Conservation (phyloP, 2,113 vertebrate genomes). For the Pedionomus torquatus region DNA sequence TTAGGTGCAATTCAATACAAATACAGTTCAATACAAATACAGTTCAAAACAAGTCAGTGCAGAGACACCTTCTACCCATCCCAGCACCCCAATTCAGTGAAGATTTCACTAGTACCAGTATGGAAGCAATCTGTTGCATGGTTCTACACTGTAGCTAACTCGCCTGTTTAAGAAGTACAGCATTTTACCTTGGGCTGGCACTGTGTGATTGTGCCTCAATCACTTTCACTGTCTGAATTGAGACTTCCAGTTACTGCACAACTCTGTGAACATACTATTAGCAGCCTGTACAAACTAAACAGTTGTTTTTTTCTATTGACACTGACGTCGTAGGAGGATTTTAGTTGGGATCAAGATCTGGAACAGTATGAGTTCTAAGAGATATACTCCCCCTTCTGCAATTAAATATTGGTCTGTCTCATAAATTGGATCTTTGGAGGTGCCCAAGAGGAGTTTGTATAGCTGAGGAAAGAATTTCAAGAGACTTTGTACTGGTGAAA, state of each 20-base stretch:
- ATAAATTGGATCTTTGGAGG: neutral
- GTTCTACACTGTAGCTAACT: neutral
- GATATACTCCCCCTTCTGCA: neutral
- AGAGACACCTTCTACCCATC: neutral
- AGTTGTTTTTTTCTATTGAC: neutral
- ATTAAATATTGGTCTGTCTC: neutral
- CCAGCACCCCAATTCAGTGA: neutral
- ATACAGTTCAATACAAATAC: neutral
- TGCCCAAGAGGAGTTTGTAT: neutral
- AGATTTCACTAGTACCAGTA: neutral
- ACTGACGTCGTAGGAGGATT: fast-evolving
- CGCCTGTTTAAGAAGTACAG: neutral
- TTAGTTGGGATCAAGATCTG: neutral
- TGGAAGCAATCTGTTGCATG: neutral
- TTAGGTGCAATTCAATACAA: neutral
- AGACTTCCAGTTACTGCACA: neutral
- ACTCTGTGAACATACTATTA: no score
- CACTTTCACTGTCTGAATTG: neutral
- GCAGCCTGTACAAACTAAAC: neutral
- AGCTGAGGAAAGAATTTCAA: neutral
- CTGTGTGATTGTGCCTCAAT: fast-evolving
- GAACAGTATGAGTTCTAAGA: neutral
- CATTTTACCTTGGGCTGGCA: neutral
- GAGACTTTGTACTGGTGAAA: neutral
- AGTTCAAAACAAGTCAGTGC: neutral